phyloP scores from a whole-genome alignment of 2,113 vertebrate genomes.

The Misgurnus mizolepis region DNA sequence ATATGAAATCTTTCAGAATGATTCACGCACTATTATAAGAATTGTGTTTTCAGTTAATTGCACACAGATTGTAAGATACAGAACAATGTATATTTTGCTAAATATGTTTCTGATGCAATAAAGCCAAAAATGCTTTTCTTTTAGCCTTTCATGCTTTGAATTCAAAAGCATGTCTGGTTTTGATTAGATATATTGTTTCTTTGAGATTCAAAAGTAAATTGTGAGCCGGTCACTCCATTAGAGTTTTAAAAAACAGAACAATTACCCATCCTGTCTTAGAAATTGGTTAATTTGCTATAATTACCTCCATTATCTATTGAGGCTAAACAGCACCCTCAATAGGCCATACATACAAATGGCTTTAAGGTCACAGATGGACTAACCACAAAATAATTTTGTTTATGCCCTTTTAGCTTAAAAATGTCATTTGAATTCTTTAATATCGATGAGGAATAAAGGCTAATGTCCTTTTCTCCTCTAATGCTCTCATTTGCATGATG shows the following conservation, averaged over 20 bases:
- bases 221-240: neutral
- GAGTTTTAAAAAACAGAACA: slow-evolving; percentile 37
- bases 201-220: neutral
- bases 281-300: slow-evolving; percentile 46
- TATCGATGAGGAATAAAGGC: neutral
- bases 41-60: too few relatives aligned
- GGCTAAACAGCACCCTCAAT: neutral
- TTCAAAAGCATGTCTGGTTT: too few relatives aligned
- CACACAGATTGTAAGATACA: too few relatives aligned
- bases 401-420: neutral
- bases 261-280: slow-evolving; percentile 10
- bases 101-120: too few relatives aligned
- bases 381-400: neutral
- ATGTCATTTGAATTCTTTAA: neutral
- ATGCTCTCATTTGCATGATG: neutral
- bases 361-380: neutral
- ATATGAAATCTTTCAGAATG: too few relatives aligned
- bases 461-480: neutral
- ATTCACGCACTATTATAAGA: too few relatives aligned
- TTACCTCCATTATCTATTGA: slow-evolving; percentile 39
- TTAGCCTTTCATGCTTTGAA: too few relatives aligned
- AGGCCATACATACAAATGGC: neutral
- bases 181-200: too few relatives aligned
- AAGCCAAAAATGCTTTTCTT: too few relatives aligned
- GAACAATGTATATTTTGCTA: too few relatives aligned